A percentile compares a stretch with the other conserved stretches of the same genome.
These are phyloP conservation scores for Blastobasis adustella DNA, from an alignment of 2,888 invertebrate species.

Conservation along the genomic window DNA sequence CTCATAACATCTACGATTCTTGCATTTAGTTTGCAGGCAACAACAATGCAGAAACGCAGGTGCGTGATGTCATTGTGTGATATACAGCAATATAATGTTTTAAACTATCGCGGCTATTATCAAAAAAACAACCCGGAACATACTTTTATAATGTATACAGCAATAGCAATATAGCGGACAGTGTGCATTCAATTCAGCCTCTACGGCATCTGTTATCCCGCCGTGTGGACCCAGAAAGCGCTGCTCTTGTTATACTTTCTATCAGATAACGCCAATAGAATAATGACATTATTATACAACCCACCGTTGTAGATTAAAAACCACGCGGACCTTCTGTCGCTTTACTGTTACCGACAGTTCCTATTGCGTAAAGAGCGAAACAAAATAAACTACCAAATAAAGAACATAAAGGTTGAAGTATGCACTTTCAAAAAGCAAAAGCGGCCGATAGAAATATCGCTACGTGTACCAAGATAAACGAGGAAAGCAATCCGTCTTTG, in stretches of 20 bases:
- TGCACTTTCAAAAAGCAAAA: conserved; percentile 19
- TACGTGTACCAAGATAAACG: background rate
- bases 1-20: no score
- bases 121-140: no score
- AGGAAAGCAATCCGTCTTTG: background rate
- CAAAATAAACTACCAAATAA: conserved; percentile 27
- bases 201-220: no score
- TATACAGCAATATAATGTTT: no score
- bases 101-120: no score
- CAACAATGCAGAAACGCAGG: no score
- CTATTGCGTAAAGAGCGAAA: conserved; percentile 32
- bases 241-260: conserved; percentile 51
- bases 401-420: conserved; percentile 15
- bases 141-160: no score
- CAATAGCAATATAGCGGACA: no score
- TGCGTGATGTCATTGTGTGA: no score
- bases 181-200: no score
- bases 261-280: conserved; percentile 47
- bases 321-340: conserved; percentile 29
- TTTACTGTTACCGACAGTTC: conserved; percentile 25
- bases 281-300: conserved; percentile 43
- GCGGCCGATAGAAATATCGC: background rate
- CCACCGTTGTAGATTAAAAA: conserved; percentile 38
- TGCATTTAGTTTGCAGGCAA: no score
- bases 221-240: background rate